Base-by-base conservation (phyloP, 2,888 invertebrate genomes). In the Lottia scabra region DNA sequence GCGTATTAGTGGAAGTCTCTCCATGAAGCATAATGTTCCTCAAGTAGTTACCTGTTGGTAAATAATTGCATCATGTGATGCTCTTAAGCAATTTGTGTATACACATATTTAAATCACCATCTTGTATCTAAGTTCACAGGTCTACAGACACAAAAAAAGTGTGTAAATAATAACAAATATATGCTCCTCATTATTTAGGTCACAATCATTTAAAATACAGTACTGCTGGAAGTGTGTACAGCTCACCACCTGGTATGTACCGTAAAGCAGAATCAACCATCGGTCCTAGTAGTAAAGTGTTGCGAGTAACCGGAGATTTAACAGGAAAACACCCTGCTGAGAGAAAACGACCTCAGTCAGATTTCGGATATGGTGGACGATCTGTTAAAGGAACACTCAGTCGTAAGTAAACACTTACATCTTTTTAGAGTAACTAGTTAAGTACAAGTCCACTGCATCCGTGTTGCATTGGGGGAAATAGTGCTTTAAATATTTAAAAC, bases 301-400 rank as follows among this genome's bases (percentile, higher is more conserved):
- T 86, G 64, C 79, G 78, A 38, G 81, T 84, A 65, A 86, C 85
- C 2, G 82, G 81, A n/a, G 86, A 86, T 64, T 75, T 85, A 23
- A 85, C 83, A 8, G 85, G 85, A 19, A 84, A 83, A 68, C 80
- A 78, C 46, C 83, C 83, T 16, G 67, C 78, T 6, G 80, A 81
- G 27, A 74, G 76, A 70, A 78, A 75, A 68, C 79, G 81, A 16
- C 75, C 84, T 2, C 79, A 79, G 63, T 86, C 85, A 8, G 87
- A 85, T 65, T 72, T 76, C 23, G 83, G 75, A 10, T 85, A 84
- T 45, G 78, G 76, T 16, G 76, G 78, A 0, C 71, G 79, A 46
- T 84, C 84, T 1, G 76, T 76, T 64, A 80, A 78, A 64, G 83
- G 81, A 15, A 86, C 85, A 30, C 73, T 86, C 15, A 82, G 79